Evolutionary conservation across 2,113 vertebrate genomes (phyloP).

Genomic region (Eretmochelys imbricata): DNA sequence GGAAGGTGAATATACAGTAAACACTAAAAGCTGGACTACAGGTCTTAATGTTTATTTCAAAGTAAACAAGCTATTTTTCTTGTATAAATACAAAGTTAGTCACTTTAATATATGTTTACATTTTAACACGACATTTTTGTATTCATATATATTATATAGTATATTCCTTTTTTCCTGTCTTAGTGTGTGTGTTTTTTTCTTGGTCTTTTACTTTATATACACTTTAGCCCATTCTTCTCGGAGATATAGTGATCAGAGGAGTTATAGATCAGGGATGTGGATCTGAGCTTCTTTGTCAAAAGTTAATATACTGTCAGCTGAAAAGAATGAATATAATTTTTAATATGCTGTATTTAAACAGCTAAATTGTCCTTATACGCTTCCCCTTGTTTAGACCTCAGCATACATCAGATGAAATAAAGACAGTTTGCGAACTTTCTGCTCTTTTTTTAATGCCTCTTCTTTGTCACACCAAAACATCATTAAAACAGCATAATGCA

Average conservation of each 20-base stretch:
- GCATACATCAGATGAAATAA: not conserved
- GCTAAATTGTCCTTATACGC: not conserved
- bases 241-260: not conserved
- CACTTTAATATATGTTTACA: not conserved
- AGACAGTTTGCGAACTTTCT: not conserved
- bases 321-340: slow-evolving; percentile 55
- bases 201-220: not conserved
- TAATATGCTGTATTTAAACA: not conserved
- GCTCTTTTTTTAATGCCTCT: not conserved
- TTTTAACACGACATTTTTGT: not conserved
- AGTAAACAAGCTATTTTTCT: not conserved
- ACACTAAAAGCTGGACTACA: not conserved
- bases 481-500: not conserved
- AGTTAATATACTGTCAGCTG: slow-evolving; percentile 4
- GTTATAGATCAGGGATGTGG: not conserved
- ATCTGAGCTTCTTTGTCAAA: not conserved
- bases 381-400: not conserved
- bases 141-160: not conserved
- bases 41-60: not conserved
- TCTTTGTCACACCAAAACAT: not conserved
- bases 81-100: not conserved
- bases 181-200: not conserved
- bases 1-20: not conserved
- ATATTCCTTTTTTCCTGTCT: not conserved
- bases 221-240: not conserved